phyloP scores from a whole-genome alignment of 2,113 vertebrate genomes.

The Pygoscelis adeliae region DNA sequence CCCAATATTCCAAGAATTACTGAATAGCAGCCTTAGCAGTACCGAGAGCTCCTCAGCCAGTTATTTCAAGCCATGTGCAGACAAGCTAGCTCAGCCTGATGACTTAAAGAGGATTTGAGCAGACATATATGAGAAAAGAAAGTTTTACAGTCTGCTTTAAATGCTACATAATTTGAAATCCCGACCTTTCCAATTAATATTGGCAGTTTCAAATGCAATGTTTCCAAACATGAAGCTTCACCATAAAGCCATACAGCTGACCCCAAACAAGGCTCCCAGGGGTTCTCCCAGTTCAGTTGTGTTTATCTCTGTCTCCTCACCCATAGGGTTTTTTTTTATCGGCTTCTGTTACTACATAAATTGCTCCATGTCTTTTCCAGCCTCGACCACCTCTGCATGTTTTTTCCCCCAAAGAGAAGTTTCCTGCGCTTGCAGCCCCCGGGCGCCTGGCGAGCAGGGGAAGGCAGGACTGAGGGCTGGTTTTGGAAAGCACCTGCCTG shows the following conservation, averaged over 20 bases:
- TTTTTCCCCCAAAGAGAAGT: neutral
- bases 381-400: neutral
- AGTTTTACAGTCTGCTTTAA: neutral
- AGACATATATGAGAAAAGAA: neutral
- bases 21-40: neutral
- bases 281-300: neutral
- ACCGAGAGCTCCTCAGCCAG: neutral
- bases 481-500: neutral
- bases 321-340: accelerated
- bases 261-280: neutral
- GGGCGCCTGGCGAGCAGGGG: neutral
- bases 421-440: neutral
- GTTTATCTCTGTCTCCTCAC: neutral
- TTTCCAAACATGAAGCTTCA: neutral
- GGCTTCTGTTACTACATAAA: neutral
- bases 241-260: neutral
- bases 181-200: neutral
- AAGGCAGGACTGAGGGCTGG: neutral
- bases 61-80: neutral
- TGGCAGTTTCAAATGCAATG: neutral
- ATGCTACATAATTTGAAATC: neutral
- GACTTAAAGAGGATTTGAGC: neutral
- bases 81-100: neutral
- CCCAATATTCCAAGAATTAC: neutral
- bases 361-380: neutral